phyloP scores from a whole-genome alignment of 2,113 vertebrate species.

The Litocranius walleri region DNA sequence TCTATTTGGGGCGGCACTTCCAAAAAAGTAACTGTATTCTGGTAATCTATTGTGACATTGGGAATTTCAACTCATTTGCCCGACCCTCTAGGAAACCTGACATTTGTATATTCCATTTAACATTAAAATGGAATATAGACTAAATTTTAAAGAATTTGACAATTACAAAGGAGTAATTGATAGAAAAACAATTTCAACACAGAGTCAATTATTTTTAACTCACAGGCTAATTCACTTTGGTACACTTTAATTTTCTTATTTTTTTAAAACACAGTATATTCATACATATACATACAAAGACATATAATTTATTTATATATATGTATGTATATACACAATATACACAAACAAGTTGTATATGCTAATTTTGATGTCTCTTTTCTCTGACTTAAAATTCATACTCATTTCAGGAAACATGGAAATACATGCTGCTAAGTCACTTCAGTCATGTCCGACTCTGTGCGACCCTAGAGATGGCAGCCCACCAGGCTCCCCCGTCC shows the following conservation, averaged over 20 bases:
- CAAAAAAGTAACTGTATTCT: neutral
- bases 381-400: neutral
- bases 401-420: neutral
- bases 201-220: neutral
- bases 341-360: neutral
- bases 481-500: too few species aligned
- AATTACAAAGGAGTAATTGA: neutral
- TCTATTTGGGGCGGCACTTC: neutral
- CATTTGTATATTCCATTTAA: neutral
- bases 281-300: neutral
- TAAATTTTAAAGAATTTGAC: neutral
- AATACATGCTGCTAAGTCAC: neutral
- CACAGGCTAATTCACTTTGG: neutral
- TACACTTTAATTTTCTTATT: neutral
- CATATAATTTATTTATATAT: neutral
- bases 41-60: neutral
- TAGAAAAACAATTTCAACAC: neutral
- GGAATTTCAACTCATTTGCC: neutral
- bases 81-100: neutral
- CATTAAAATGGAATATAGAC: neutral
- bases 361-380: neutral
- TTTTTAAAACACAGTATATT: neutral
- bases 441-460: too few species aligned
- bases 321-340: neutral
- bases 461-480: too few species aligned